A percentile compares a stretch with the other conserved stretches of the same genome.
phyloP scores from a whole-genome alignment of 2,797 vertebrate genomes.

The Cheirogaleus major region DNA sequence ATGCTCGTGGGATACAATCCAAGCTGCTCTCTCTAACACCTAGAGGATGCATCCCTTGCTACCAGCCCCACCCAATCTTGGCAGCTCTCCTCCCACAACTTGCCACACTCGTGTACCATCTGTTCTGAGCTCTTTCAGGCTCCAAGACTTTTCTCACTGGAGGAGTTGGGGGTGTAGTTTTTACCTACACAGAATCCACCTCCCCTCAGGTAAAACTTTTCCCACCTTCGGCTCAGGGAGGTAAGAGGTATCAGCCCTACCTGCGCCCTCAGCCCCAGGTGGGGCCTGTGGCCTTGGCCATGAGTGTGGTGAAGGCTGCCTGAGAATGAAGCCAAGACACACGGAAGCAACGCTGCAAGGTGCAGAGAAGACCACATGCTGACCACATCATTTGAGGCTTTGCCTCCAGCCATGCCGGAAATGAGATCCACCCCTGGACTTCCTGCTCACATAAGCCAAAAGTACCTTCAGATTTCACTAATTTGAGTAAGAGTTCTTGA shows the following conservation, averaged over 20 bases:
- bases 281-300: background rate
- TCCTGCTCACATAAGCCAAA: background rate
- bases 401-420: background rate
- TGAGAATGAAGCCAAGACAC: background rate
- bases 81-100: background rate
- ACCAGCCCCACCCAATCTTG: background rate
- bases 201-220: background rate
- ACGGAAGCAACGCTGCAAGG: background rate
- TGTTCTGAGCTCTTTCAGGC: background rate
- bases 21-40: background rate
- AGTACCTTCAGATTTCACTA: background rate
- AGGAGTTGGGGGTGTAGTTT: background rate
- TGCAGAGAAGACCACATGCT: background rate
- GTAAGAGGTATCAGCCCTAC: background rate
- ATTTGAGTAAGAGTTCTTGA: background rate
- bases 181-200: background rate
- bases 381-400: background rate
- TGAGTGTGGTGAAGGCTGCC: fast-evolving
- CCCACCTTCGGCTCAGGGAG: background rate
- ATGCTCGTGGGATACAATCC: background rate
- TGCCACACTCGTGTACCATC: background rate
- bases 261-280: background rate
- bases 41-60: background rate
- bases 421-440: background rate
- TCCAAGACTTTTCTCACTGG: background rate